Evolutionary conservation across 2,797 vertebrate species (phyloP), one percentile per base, ranked within the genome.

Genomic region (Lepus oiostolus): DNA sequence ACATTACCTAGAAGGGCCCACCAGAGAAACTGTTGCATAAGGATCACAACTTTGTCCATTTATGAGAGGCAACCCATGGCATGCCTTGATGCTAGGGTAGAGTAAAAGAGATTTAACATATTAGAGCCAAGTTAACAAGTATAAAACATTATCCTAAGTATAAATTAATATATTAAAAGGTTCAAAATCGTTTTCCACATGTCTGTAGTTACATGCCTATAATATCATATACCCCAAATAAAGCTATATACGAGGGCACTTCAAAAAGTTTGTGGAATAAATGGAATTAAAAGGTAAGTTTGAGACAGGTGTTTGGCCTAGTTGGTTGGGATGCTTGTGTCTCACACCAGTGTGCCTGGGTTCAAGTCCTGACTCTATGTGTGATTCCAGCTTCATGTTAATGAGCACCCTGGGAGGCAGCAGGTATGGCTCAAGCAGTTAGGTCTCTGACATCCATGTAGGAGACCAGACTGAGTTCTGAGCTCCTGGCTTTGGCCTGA

Each of bases 31-130:
- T 22, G 99, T 99, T 96, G 99, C 99, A 10, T 99, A 99, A 22
- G 99, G 98, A 96, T 99, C 99, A 98, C 99, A 99, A 96, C 99
- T 99, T 98, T 99, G 99, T 82, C 99, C 99, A 4, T 99, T 99
- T 97, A 99, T 99, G 97, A 99, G 98, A 94, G 99, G 99, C 96
- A 99, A 98, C 3, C 99, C 99, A 95, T 99, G 99, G 98, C 99
- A 99, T 93, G 99, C 99, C 87, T 99, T 99, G 98, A 99, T 99
- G 95, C 99, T 99, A 95, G 50, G 97, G 93, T 24, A 82, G 77
- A 97, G 84, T 50, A 95, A 92, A 32, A 75, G 85, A 97, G 68
- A 97, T 54, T 85, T 30, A 90, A 80, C 4, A 24, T 50, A 24
- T 52, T 11, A 92, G 65, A 81, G 26, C 91, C 74, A 94, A 68